phyloP scores from a whole-genome alignment of 2,888 invertebrate genomes.

The Celastrina argiolus region DNA sequence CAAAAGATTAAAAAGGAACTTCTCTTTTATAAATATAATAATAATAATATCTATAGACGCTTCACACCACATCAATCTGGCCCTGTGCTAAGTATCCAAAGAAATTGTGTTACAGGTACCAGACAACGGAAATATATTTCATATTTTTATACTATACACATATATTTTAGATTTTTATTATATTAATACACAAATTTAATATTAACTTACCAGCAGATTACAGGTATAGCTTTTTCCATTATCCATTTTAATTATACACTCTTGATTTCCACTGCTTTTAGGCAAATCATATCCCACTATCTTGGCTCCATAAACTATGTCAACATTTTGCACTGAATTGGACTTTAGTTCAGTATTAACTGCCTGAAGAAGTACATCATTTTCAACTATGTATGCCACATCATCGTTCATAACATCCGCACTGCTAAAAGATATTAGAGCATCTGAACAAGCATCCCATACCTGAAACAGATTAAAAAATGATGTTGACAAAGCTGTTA shows the following conservation, averaged over 20 bases:
- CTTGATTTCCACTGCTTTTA: conserved; percentile 42
- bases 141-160: too few relatives aligned
- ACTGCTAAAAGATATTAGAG: conserved; percentile 89
- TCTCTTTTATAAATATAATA: too few relatives aligned
- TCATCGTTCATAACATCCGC: conserved; percentile 83
- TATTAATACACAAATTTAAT: neutral
- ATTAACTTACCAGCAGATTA: conserved; percentile 81
- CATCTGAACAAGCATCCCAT: conserved; percentile 95
- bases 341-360: conserved; percentile 79
- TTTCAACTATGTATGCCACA: conserved; percentile 95
- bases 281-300: conserved; percentile 82
- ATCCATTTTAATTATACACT: conserved; percentile 74
- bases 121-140: too few relatives aligned
- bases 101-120: too few relatives aligned
- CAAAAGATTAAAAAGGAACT: too few relatives aligned
- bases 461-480: conserved; percentile 80
- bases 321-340: conserved; percentile 75
- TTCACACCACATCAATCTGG: too few relatives aligned
- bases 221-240: conserved; percentile 82
- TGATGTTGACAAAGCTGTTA: too few relatives aligned
- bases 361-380: conserved; percentile 89
- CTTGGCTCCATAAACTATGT: conserved; percentile 82
- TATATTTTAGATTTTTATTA: too few relatives aligned
- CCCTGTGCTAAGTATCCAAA: too few relatives aligned
- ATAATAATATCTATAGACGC: too few relatives aligned